Base-by-base conservation (phyloP, 2,888 invertebrate species). In the Drosophila nigricruria region DNA sequence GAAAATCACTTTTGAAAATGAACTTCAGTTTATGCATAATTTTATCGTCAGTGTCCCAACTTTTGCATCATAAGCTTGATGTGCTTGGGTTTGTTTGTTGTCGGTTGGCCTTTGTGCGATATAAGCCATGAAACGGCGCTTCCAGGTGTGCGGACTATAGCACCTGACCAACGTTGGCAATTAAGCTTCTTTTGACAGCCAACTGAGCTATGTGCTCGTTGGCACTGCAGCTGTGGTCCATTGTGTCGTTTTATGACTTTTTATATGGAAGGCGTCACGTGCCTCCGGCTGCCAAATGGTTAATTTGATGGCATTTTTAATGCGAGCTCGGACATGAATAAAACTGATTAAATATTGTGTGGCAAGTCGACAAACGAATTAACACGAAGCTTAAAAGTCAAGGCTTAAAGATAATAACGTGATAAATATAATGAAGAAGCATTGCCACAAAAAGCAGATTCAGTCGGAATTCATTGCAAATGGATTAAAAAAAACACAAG, bases 301-400 rank as follows among this genome's bases (percentile, higher is more conserved):
- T 70, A 76, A 59, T 73, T 80, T 83, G 49, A 88, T 86, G 81
- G 45, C 67, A 80, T 68, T 88, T 80, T 66, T 86, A 59, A 74
- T 77, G 63, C 42, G 56, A 60, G 56, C 63, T 94, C n/a, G 94
- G 94, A 23, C 54, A 56, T 62, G 43, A 60, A 58, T 43, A 16
- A 58, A 74, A 40, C 18, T 36, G 62, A 61, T 62, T 54, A 56
- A 60, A 67, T 42, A 52, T 47, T 59, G n/a, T 57, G 52, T 10
- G 36, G 45, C 43, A 49, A 58, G 52, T 34, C 40, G 32, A 14
- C 30, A n/a, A 42, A 40, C 56, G 16, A 56, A 67, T 75, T 62
- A 62, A 50, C 40, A 77, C 50, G 30, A 25, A 23, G 23, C 23
- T 38, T 27, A 12, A 40, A 40, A 34, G 70, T 23, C 38, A 62